Conservation (phyloP, 2,888 invertebrate genomes). For the Zonitis immaculata region DNA sequence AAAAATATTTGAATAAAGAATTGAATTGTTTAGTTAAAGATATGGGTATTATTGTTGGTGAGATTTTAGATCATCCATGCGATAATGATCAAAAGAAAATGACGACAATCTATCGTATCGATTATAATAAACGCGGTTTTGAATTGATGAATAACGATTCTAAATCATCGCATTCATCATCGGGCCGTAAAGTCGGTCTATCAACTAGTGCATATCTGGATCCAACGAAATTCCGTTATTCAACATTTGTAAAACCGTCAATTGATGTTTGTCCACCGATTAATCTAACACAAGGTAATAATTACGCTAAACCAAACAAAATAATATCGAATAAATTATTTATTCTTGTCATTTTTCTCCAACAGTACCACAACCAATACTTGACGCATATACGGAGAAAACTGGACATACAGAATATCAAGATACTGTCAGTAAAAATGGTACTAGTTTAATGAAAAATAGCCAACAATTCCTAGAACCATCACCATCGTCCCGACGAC, state of each 20-base stretch:
- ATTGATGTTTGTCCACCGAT: conserved; percentile 51
- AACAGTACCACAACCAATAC: conserved; percentile 50
- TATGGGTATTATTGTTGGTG: conserved; percentile 58
- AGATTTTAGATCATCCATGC: conserved; percentile 61
- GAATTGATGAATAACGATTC: conserved; percentile 52
- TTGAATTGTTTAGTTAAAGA: conserved; percentile 50
- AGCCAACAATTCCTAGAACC: conserved; percentile 62
- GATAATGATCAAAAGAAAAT: conserved; percentile 60
- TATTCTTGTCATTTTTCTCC: conserved; percentile 15
- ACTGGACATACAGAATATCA: conserved; percentile 60
- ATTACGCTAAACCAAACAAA: too few relatives aligned
- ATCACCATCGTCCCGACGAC: conserved; percentile 56
- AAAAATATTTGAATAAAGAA: conserved; percentile 56
- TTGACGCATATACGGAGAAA: conserved; percentile 54
- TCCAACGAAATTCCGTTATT: conserved; percentile 56
- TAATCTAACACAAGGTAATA: conserved; percentile 42
- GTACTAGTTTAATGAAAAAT: conserved; percentile 55
- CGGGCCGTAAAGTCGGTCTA: too few relatives aligned
- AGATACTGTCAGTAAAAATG: conserved; percentile 59
- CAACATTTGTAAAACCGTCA: conserved; percentile 53
- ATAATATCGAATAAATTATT: too few relatives aligned
- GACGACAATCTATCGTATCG: conserved; percentile 59
- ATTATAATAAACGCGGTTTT: conserved; percentile 58
- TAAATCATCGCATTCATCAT: too few relatives aligned
- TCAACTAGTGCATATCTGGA: conserved; percentile 58